Evolutionary conservation across 37 sponge, comb jelly and placozoan species (phyloP).

Genomic region (Aplysina aerophoba): DNA sequence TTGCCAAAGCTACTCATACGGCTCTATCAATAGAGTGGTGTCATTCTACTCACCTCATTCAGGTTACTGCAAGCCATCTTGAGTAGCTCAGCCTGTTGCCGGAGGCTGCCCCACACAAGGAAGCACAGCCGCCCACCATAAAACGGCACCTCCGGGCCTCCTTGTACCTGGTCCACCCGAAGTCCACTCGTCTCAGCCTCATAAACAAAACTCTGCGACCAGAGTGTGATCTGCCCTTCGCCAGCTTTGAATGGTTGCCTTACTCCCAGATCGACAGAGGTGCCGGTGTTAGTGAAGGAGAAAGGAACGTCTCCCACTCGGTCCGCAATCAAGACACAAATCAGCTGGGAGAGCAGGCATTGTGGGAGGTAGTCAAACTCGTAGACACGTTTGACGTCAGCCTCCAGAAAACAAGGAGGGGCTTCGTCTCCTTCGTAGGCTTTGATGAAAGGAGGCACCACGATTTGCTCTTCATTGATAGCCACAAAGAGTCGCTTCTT

Average conservation of each 20-base stretch:
- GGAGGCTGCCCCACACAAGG: not conserved
- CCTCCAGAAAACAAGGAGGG: not conserved
- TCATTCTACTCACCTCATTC: not conserved
- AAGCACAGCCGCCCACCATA: constrained; percentile 2
- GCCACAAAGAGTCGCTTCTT: not conserved
- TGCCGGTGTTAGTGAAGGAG: not conserved
- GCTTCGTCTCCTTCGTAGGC: no score
- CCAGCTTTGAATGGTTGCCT: not conserved
- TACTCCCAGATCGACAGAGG: no score
- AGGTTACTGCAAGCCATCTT: not conserved
- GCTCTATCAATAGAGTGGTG: no score
- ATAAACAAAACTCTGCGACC: not conserved
- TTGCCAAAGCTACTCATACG: no score
- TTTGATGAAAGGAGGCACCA: not conserved
- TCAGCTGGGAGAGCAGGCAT: not conserved
- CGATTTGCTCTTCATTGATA: not conserved
- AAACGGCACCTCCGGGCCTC: not conserved
- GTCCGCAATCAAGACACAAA: not conserved
- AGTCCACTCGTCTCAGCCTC: not conserved
- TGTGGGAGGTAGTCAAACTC: not conserved
- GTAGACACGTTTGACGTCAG: not conserved
- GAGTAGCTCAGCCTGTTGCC: not conserved
- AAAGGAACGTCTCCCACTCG: not conserved
- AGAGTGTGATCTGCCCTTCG: not conserved
- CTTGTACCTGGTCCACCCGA: not conserved